A percentile compares a stretch with the other conserved stretches of the same genome.
phyloP scores from a whole-genome alignment of 2,888 invertebrate genomes.

The Andrena camellia region DNA sequence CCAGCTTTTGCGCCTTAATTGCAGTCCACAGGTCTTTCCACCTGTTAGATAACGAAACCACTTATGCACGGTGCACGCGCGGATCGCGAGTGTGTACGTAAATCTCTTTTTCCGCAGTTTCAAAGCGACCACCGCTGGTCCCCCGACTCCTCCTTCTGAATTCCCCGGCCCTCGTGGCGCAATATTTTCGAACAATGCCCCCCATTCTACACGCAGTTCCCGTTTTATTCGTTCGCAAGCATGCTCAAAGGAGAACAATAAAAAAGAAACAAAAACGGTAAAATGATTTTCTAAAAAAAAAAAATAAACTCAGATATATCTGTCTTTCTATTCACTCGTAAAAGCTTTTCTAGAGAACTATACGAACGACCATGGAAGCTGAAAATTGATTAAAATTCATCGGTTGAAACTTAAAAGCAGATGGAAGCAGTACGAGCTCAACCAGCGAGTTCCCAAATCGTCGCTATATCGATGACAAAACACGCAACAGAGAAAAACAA shows the following conservation, averaged over 20 bases:
- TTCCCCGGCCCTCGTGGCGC: neutral
- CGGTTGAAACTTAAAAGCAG: too few relatives aligned
- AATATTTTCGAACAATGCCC: conserved; percentile 43
- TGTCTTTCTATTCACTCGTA: too few relatives aligned
- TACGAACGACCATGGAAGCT: too few relatives aligned
- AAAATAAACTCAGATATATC: too few relatives aligned
- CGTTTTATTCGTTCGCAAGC: too few relatives aligned
- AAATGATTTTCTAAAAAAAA: too few relatives aligned
- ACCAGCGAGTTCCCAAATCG: neutral
- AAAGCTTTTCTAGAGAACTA: too few relatives aligned
- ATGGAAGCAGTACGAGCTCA: neutral
- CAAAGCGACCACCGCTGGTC: conserved; percentile 9
- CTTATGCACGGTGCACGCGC: conserved; percentile 46
- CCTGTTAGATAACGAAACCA: conserved; percentile 66
- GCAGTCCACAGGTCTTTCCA: conserved; percentile 59
- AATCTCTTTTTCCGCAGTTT: conserved; percentile 33
- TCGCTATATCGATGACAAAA: neutral
- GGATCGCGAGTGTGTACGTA: conserved; percentile 22
- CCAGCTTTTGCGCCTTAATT: conserved; percentile 66
- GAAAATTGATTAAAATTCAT: too few relatives aligned
- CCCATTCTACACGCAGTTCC: neutral
- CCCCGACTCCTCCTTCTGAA: neutral
- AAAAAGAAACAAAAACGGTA: too few relatives aligned
- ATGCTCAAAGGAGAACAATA: too few relatives aligned
- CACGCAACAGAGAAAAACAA: neutral